A percentile compares a stretch with the other conserved stretches of the same genome.
phyloP scores from a whole-genome alignment of 2,113 vertebrate genomes.

The Amphilophus citrinellus region DNA sequence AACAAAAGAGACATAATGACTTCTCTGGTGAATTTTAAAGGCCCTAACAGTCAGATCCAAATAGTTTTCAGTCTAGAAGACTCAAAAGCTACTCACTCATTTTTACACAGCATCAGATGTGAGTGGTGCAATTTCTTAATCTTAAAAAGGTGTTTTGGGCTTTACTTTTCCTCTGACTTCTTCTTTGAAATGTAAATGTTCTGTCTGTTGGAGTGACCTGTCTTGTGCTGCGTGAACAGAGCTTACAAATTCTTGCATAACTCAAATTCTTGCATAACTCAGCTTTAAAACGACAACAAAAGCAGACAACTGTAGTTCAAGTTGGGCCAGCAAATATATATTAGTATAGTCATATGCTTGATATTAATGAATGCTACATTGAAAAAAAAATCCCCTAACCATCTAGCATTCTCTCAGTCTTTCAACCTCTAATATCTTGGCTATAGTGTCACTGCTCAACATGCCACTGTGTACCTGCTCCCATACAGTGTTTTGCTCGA shows the following conservation, averaged over 20 bases:
- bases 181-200: background rate
- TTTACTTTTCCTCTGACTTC: background rate
- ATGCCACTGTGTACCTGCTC: slow-evolving; percentile 9
- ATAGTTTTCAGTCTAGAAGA: background rate
- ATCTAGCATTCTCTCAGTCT: background rate
- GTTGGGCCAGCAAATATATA: background rate
- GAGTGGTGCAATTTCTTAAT: background rate
- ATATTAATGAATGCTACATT: background rate
- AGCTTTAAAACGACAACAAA: background rate
- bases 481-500: slow-evolving; percentile 18
- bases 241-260: background rate
- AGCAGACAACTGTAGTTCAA: background rate
- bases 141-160: background rate
- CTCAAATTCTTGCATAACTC: background rate
- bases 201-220: background rate
- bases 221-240: background rate
- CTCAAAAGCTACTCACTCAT: too few species aligned
- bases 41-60: background rate
- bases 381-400: background rate
- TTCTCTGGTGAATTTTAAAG: background rate
- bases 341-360: background rate
- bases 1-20: background rate
- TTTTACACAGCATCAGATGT: background rate
- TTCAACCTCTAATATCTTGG: background rate
- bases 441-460: background rate